phyloP scores from a whole-genome alignment of 92 coral and sea anemone species.

The Parazoanthus swiftii region DNA sequence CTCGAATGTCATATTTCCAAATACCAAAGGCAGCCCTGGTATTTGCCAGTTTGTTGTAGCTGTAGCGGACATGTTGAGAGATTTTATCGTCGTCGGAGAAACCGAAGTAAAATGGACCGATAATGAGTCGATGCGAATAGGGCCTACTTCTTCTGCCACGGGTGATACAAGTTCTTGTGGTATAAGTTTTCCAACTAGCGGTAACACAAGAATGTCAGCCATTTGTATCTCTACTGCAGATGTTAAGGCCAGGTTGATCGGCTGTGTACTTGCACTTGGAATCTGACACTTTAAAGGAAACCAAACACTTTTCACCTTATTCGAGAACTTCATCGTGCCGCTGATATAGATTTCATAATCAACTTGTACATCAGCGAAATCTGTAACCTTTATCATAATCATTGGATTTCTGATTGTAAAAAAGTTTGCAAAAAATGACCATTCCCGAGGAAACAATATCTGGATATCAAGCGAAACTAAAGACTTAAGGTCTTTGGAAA shows the following conservation, averaged over 20 bases:
- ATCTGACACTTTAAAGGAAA: constrained; percentile 52
- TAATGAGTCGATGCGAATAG: constrained; percentile 45
- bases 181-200: constrained; percentile 54
- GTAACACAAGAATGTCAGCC: constrained; percentile 50
- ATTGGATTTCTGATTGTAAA: constrained; percentile 47
- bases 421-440: constrained; percentile 54
- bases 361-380: constrained; percentile 43
- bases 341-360: constrained; percentile 47
- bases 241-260: constrained; percentile 39
- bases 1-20: constrained; percentile 48
- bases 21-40: constrained; percentile 43
- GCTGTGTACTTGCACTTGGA: constrained; percentile 30
- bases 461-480: constrained; percentile 40
- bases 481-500: constrained; percentile 46
- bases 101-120: constrained; percentile 34
- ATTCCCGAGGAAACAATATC: constrained; percentile 28
- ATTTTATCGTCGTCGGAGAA: constrained; percentile 11
- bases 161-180: constrained; percentile 48
- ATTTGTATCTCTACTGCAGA: constrained; percentile 45
- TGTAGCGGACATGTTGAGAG: constrained; percentile 47
- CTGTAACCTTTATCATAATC: constrained; percentile 39
- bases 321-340: constrained; percentile 36
- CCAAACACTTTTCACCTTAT: constrained; percentile 10
- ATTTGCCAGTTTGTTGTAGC: constrained; percentile 46
- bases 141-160: constrained; percentile 52